A percentile compares a stretch with the other conserved stretches of the same genome.
Evolutionary conservation across 2,113 vertebrate genomes (phyloP).

Genomic region (Anarrhichthys ocellatus): DNA sequence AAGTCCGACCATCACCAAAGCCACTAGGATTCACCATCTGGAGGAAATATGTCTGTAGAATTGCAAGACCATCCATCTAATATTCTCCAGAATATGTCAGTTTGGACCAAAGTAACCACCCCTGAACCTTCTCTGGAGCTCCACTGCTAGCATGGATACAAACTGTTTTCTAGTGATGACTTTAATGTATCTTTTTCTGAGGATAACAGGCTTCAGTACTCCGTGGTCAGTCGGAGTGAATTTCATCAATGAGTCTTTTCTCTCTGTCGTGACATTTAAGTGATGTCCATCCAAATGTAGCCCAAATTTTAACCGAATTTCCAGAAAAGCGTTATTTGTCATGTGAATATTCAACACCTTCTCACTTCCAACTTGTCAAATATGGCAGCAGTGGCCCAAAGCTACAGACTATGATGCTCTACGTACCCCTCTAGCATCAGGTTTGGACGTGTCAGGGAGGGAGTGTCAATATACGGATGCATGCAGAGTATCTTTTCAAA

Average conservation of each 20-base stretch:
- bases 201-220: background rate
- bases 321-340: background rate
- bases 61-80: background rate
- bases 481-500: too few species aligned
- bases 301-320: background rate
- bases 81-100: background rate
- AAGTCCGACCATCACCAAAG: background rate
- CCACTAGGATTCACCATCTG: background rate
- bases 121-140: background rate
- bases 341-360: background rate
- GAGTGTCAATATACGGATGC: too few species aligned
- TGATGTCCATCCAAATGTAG: background rate
- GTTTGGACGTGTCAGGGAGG: too few species aligned
- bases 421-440: background rate
- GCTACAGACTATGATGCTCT: background rate
- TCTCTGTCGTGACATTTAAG: background rate
- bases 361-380: background rate
- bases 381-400: background rate
- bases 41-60: background rate
- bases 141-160: background rate
- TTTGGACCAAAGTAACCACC: background rate
- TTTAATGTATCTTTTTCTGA: background rate
- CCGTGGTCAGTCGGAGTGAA: background rate
- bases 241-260: background rate
- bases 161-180: background rate